These are phyloP conservation scores for Drosophila percnosoma DNA, from an alignment of 2,888 invertebrate genomes.

Conservation along the genomic window DNA sequence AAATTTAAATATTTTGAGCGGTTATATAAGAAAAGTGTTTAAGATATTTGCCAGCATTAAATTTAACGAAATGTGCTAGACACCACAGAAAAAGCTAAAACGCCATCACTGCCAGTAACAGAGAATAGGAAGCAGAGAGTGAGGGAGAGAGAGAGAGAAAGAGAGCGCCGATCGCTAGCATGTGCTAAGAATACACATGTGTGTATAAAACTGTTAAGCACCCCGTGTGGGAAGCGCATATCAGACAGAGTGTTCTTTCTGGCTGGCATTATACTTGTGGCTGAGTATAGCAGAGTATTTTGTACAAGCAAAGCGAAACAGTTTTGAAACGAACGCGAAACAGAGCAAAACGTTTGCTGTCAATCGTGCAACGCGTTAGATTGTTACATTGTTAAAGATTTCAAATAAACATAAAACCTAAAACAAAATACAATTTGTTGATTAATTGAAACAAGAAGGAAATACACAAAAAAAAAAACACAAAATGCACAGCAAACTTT, in stretches of 20 bases:
- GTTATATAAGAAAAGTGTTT: neutral
- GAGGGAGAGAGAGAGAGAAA: slow-evolving; percentile 10
- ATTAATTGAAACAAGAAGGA: slow-evolving; percentile 40
- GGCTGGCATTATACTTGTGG: slow-evolving; percentile 12
- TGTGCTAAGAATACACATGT: slow-evolving; percentile 57
- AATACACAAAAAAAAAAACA: slow-evolving; percentile 10
- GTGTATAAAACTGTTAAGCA: slow-evolving; percentile 35
- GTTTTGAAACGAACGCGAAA: slow-evolving; percentile 79
- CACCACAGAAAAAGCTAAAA: slow-evolving; percentile 1
- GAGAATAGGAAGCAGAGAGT: slow-evolving; percentile 16
- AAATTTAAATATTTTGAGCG: too few relatives aligned
- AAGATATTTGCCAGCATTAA: neutral
- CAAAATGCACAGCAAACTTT: slow-evolving; percentile 81
- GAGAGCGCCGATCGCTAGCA: slow-evolving; percentile 36
- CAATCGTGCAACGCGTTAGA: slow-evolving; percentile 34
- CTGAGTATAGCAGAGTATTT: slow-evolving; percentile 57
- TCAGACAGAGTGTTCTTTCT: slow-evolving; percentile 19
- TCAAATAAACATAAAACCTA: slow-evolving; percentile 7
- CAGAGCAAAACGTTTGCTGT: slow-evolving; percentile 56
- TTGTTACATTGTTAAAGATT: slow-evolving; percentile 23
- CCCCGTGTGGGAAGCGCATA: slow-evolving; percentile 30
- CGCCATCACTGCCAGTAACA: slow-evolving; percentile 35
- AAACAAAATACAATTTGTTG: slow-evolving; percentile 37
- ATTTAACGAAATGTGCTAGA: neutral
- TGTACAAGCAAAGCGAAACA: slow-evolving; percentile 64